Percentiles rank a stretch among this genome's conserved stretches.
phyloP scores from a whole-genome alignment of 2,113 vertebrate species.

The Sander vitreus region DNA sequence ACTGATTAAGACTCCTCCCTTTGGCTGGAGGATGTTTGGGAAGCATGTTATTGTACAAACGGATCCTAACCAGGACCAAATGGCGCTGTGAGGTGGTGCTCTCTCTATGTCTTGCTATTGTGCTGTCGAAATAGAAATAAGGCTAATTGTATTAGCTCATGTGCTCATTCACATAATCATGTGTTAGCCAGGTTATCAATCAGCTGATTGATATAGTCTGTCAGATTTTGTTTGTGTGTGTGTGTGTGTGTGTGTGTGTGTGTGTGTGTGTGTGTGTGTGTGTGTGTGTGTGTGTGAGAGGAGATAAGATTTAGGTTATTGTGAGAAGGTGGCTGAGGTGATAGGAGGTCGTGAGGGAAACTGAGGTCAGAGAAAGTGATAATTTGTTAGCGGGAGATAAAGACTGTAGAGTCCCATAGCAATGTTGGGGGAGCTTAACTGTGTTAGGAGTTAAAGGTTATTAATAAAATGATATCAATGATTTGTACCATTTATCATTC shows the following conservation, averaged over 20 bases:
- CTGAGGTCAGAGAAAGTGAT: conserved; percentile 65
- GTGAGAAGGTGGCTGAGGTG: conserved; percentile 44
- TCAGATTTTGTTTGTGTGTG: conserved; percentile 55
- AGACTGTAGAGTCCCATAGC: conserved; percentile 14
- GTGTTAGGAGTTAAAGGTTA: neutral
- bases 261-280: conserved; percentile 18
- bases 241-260: conserved; percentile 30
- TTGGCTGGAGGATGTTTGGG: conserved; percentile 52
- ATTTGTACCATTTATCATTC: neutral
- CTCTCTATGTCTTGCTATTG: conserved; percentile 1
- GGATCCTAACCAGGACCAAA: conserved; percentile 62
- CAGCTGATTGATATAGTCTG: conserved; percentile 46
- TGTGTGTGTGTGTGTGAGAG: conserved; percentile 13
- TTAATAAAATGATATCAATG: neutral
- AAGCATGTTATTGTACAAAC: conserved; percentile 40
- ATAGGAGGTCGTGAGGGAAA: conserved; percentile 38
- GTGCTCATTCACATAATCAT: conserved; percentile 47
- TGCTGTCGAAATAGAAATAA: conserved; percentile 31
- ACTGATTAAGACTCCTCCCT: conserved; percentile 62
- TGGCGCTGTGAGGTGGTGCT: conserved; percentile 1
- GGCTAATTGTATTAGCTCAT: conserved; percentile 45
- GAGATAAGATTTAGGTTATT: conserved; percentile 53
- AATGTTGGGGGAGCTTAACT: neutral
- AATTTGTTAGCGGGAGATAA: conserved; percentile 57
- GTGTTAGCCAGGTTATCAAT: conserved; percentile 76